These are phyloP conservation scores for Calcarius lapponicus DNA, from an alignment of 2,797 vertebrate genomes.

Conservation along the genomic window DNA sequence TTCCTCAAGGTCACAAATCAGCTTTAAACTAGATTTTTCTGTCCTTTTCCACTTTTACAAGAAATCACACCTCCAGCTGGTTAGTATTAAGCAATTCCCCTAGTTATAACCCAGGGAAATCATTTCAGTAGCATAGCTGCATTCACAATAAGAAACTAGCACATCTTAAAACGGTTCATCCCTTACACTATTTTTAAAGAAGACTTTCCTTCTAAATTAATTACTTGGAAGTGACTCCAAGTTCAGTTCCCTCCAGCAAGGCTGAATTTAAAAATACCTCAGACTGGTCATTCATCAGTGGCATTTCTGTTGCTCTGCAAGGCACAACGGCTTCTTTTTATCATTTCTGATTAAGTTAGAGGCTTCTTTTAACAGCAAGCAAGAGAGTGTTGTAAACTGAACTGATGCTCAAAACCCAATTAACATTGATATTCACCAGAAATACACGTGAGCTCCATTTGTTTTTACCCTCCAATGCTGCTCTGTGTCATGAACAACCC, in stretches of 20 bases:
- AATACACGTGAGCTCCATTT: neutral
- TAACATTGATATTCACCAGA: neutral
- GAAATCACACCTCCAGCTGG: slow-evolving; percentile 14
- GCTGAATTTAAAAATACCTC: slow-evolving; percentile 20
- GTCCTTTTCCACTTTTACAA: neutral
- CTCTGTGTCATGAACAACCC: neutral
- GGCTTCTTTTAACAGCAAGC: neutral
- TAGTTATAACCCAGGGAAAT: neutral
- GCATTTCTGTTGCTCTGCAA: neutral
- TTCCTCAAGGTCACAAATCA: neutral
- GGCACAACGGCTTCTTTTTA: neutral
- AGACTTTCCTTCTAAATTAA: slow-evolving; percentile 19
- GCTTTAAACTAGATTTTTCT: neutral
- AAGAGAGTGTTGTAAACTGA: neutral
- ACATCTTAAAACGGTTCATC: neutral
- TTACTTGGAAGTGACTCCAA: slow-evolving; percentile 14
- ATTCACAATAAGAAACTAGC: neutral
- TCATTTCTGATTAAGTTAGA: neutral
- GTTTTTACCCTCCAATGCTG: neutral
- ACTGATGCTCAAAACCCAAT: neutral
- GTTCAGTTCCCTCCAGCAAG: neutral
- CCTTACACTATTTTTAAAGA: neutral
- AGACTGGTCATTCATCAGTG: neutral
- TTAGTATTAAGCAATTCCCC: neutral
- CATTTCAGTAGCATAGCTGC: neutral